Evolutionary conservation across 2,113 vertebrate species (phyloP).

Genomic region (Prolemur simus): DNA sequence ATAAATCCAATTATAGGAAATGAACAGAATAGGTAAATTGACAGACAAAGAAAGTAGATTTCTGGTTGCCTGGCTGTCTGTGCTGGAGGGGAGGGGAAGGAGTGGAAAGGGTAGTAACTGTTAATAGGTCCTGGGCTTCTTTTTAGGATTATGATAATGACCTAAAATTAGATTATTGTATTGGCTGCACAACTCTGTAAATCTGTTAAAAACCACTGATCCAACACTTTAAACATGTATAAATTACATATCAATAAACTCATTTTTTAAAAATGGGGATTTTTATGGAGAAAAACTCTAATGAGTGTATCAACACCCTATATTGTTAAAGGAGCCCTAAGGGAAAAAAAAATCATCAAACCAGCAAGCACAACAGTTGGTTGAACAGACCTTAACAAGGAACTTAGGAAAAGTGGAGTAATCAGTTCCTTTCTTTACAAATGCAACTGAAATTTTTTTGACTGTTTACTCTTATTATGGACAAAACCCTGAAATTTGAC

Average conservation of each 20-base stretch:
- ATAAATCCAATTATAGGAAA: neutral
- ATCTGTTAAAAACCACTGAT: neutral
- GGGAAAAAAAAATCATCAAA: neutral
- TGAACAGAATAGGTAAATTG: neutral
- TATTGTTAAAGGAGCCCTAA: neutral
- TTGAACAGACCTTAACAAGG: neutral
- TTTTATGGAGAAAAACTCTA: neutral
- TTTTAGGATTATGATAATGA: neutral
- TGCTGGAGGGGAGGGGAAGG: neutral
- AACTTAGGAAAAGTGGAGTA: neutral
- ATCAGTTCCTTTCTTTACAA: neutral
- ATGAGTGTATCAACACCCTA: neutral
- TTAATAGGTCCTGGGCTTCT: neutral
- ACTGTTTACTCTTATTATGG: neutral
- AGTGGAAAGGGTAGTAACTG: neutral
- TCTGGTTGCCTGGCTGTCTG: neutral
- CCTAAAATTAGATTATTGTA: neutral
- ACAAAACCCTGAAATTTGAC: neutral
- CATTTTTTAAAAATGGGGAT: neutral
- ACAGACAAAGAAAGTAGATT: neutral
- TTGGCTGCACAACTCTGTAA: neutral
- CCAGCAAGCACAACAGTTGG: neutral
- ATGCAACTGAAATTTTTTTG: neutral
- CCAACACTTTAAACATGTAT: neutral
- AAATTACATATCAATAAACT: neutral